Evolutionary conservation across 2,113 vertebrate genomes (phyloP), one percentile per base, ranked within the genome.

Genomic region (Galemys pyrenaicus): DNA sequence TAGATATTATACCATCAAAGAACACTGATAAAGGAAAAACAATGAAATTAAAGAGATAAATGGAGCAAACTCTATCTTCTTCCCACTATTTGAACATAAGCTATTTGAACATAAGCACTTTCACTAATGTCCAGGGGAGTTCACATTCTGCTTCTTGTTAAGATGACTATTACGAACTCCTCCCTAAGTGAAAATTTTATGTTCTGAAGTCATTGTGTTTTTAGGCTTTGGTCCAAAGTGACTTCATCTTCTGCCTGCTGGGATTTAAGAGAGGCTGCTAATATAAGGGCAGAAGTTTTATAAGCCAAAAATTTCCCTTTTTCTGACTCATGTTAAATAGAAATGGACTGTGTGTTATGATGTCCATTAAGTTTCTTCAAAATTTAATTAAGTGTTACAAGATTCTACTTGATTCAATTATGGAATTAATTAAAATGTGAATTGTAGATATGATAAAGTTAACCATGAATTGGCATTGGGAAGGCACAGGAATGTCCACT

Each of bases 181-280:
- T 96, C 88, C 68, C 91, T 94, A 89, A 96, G 92, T 89, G 96
- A 94, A 97, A 90, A 97, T 88, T 96, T 87, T 95, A 87, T 93
- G 95, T 58, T 95, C 96, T 96, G 97, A 98, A 98, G 97, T 97
- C 87, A 97, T 49, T 98, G 97, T 97, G 82, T 97, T 97, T 93
- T 95, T 98, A 97, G 98, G 98, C 97, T 96, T 67, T 32, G 8
- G 6, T 92, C 97, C 98, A 98, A 97, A 95, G 79, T 97, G 97
- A 98, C 97, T 98, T 98, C 97, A 98, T 98, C 97, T 98, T 98
- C 97, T 97, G 87, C 86, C 97, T 98, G 85, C 85, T 96, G 94
- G 75, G 94, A 95, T 97, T 98, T 97, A 97, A 97, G 89, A 96
- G 95, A 95, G 87, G 96, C 88, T 97, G 92, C 96, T 97, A 98